Conservation (phyloP, 2,888 invertebrate species). For the Luperina nickerlii region DNA sequence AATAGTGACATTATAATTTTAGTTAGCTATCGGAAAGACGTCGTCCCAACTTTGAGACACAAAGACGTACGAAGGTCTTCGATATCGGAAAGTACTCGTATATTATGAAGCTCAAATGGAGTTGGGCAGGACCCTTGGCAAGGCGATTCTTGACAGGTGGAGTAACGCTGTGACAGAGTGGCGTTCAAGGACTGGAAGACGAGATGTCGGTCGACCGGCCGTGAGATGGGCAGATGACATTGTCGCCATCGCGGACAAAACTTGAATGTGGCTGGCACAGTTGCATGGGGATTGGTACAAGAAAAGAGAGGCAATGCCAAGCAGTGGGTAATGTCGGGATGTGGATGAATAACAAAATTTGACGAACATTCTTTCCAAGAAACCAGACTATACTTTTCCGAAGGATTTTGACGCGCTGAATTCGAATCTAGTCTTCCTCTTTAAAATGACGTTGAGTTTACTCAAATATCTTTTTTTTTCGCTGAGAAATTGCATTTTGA, state of each 20-base stretch:
- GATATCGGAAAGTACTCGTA: background rate
- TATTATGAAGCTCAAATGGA: background rate
- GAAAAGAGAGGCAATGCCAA: background rate
- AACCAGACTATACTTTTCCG: too few relatives aligned
- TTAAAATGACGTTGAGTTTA: too few relatives aligned
- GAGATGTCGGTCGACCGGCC: background rate
- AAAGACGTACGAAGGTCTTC: background rate
- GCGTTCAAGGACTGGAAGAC: background rate
- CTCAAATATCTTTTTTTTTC: too few relatives aligned
- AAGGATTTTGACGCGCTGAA: too few relatives aligned
- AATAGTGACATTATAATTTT: background rate
- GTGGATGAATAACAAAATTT: too few relatives aligned
- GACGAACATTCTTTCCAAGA: too few relatives aligned
- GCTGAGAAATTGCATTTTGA: too few relatives aligned
- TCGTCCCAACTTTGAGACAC: background rate
- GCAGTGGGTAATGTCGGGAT: background rate
- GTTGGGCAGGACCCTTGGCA: background rate
- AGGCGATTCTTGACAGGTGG: background rate
- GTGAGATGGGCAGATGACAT: background rate
- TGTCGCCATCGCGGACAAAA: background rate
- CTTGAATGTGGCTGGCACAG: background rate
- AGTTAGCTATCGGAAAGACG: background rate
- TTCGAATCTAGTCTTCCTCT: too few relatives aligned
- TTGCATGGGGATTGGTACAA: background rate
- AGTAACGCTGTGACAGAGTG: background rate